These are phyloP conservation scores for Euwallacea similis DNA, from an alignment of 1,140 invertebrate genomes.

Conservation along the genomic window DNA sequence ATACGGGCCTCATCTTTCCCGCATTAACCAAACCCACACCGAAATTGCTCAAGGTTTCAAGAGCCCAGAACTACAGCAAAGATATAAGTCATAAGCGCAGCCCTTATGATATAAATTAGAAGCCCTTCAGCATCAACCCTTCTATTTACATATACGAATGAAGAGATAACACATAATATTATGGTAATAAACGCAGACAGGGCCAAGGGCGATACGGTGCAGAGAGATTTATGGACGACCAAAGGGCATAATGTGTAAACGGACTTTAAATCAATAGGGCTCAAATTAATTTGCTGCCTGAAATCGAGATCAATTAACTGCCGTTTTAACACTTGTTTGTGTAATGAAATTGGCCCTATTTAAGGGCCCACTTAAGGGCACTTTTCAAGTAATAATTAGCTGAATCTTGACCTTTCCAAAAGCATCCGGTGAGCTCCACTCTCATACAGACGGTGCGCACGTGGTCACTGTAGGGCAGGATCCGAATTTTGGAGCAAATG, in stretches of 20 bases:
- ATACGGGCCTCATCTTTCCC: too few species aligned
- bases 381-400: too few species aligned
- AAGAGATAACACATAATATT: conserved; percentile 11
- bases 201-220: conserved; percentile 7
- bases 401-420: conserved; percentile 62
- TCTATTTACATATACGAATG: conserved; percentile 3
- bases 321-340: not conserved
- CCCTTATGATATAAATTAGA: not conserved
- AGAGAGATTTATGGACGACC: conserved; percentile 19
- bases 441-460: conserved; percentile 84
- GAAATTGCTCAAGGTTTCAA: too few species aligned
- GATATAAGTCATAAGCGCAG: not conserved
- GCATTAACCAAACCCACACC: too few species aligned
- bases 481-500: conserved; percentile 76
- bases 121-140: too few species aligned
- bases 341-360: not conserved
- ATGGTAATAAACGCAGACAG: conserved; percentile 14
- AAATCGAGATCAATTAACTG: not conserved
- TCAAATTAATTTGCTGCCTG: conserved; percentile 12
- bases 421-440: conserved; percentile 80
- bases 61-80: too few species aligned
- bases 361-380: not conserved
- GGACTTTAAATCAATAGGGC: conserved; percentile 22
- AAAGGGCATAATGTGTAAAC: conserved; percentile 20
- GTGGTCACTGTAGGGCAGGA: conserved; percentile 82